These are phyloP conservation scores for Pavo muticus DNA, from an alignment of 2,113 vertebrate species.

Conservation along the genomic window DNA sequence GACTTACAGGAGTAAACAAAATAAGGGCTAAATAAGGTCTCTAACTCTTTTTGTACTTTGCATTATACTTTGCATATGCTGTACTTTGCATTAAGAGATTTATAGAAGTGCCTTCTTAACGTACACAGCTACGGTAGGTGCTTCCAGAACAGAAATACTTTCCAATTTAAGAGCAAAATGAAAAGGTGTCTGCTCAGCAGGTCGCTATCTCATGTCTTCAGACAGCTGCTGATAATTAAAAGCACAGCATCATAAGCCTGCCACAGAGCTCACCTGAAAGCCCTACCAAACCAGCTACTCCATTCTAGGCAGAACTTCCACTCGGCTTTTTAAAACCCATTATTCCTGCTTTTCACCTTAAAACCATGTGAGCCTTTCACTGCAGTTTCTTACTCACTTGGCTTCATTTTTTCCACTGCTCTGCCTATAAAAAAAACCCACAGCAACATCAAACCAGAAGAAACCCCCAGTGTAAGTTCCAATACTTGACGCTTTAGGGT, in stretches of 20 bases:
- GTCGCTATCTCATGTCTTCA: neutral
- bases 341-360: neutral
- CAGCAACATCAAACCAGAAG: neutral
- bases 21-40: neutral
- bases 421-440: neutral
- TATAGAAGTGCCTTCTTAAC: neutral
- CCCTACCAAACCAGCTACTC: neutral
- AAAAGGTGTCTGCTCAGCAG: neutral
- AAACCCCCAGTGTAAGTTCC: rapidly evolving
- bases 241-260: neutral
- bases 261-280: neutral
- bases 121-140: neutral
- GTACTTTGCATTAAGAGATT: neutral
- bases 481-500: rapidly evolving
- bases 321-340: neutral
- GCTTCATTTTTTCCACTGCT: neutral
- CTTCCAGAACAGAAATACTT: neutral
- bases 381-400: neutral
- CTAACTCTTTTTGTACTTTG: neutral
- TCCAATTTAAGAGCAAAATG: neutral
- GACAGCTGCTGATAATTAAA: neutral
- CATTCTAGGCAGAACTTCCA: neutral
- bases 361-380: neutral
- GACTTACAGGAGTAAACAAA: neutral
- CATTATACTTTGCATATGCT: too few species aligned